Evolutionary conservation across 2,113 vertebrate species (phyloP), one percentile per base, ranked within the genome.

Genomic region (Nycticryphes semicollaris): DNA sequence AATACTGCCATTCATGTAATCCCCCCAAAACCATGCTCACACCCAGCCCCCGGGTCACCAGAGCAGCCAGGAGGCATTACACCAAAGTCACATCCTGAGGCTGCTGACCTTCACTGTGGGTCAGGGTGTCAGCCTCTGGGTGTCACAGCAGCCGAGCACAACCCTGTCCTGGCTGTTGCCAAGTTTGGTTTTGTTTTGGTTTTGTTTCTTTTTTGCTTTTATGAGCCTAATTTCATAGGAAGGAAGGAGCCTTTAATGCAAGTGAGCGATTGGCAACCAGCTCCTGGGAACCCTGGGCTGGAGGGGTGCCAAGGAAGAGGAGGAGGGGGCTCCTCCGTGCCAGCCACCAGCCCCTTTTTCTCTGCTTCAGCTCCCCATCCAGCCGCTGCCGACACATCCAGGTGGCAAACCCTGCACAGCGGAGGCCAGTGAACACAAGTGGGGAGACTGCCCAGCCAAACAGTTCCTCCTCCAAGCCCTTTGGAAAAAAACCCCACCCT

Each of bases 101-200:
- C 79, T 81, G 47, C 35, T 2, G 14, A 12, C 28, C 39, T 37
- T 45, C 1, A 1, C 62, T 8, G 25, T 3, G 22, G 48, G 4
- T 33, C 45, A 68, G 11, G 39, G 39, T 62, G 45, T 72, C 51
- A 76, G 59, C 73, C 4, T 1, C 22, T 1, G 18, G n/a, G 75
- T 28, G 54, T 1, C 2, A 23, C 4, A 24, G 20, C 39, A 37
- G 54, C 1, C 0, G 3, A 77, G 35, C 17, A 6, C 4, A 11
- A 28, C 54, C 5, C 76, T 28, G 14, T 28, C 53, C 84, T 27
- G 39, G 33, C 25, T 24, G 25, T 43, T 76, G 35, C 48, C 28
- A 31, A 31, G 21, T 23, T 76, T n/a, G 66, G 5, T 39, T 35
- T 47, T 12, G 7, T 39, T 47, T n/a, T 23, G 14, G 7, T 39